Percentiles rank a stretch among this genome's conserved stretches.
phyloP scores from a whole-genome alignment of 2,113 vertebrate species.

The Coturnix japonica region DNA sequence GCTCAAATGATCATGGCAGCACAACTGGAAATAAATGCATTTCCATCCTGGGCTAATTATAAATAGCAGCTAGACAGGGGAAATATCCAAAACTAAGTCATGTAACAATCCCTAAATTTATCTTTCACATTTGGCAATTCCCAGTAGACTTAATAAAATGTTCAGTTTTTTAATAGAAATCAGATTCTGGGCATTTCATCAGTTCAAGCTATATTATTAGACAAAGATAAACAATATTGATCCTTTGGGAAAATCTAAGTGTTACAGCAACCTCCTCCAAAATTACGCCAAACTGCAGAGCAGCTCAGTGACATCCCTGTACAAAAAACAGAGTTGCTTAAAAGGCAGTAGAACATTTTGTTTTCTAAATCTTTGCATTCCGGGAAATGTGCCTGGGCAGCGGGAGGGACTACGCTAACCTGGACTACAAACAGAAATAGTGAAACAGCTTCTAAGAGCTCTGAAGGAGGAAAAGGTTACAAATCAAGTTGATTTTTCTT shows the following conservation, averaged over 20 bases:
- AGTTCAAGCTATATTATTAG: conserved; percentile 16
- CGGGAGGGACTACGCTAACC: neutral
- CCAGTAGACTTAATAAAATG: conserved; percentile 12
- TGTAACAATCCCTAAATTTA: conserved; percentile 24
- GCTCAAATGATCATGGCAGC: neutral
- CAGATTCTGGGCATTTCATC: conserved; percentile 11
- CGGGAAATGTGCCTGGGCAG: conserved; percentile 23
- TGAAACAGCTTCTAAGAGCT: neutral
- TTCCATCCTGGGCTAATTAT: conserved; percentile 12
- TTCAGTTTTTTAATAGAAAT: conserved; percentile 39
- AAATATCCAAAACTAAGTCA: conserved; percentile 24
- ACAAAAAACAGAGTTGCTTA: neutral
- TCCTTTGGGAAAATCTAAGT: conserved; percentile 2
- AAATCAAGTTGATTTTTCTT: neutral
- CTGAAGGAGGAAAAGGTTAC: neutral
- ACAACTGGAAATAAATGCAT: neutral
- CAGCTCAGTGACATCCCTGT: neutral
- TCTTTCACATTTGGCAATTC: conserved; percentile 1
- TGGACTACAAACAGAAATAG: neutral
- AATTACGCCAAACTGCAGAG: neutral
- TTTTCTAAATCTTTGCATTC: conserved; percentile 52
- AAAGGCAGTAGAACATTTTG: conserved; percentile 33
- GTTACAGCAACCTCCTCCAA: conserved; percentile 2
- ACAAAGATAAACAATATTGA: conserved; percentile 28
- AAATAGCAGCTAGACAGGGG: conserved; percentile 44